Evolutionary conservation across 2,113 vertebrate genomes (phyloP).

Genomic region (Chionodraco myersi): DNA sequence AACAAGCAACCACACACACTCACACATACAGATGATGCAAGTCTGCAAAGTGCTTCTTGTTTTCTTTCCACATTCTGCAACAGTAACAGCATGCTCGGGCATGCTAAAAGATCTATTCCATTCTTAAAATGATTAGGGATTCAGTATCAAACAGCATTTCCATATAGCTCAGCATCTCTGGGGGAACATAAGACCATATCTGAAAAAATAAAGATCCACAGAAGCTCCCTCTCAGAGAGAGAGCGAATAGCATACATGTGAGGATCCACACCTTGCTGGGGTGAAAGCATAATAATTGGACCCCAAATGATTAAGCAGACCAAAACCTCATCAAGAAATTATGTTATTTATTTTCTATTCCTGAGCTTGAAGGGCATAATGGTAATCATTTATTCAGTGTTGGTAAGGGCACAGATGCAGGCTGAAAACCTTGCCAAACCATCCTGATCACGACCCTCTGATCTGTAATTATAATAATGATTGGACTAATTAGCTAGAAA

Average conservation of each 20-base stretch:
- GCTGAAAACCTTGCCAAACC: constrained; percentile 55
- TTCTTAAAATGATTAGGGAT: constrained; percentile 30
- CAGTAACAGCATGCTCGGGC: not conserved
- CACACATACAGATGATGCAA: constrained; percentile 2
- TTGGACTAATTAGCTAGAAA: constrained; percentile 61
- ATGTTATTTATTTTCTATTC: not conserved
- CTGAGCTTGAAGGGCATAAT: constrained; percentile 12
- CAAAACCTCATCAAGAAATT: constrained; percentile 8
- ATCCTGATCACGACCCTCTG: constrained; percentile 47
- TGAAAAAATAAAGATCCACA: not conserved
- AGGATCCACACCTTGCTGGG: not conserved
- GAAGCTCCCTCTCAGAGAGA: not conserved
- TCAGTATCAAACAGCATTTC: constrained; percentile 43
- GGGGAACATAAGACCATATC: constrained; percentile 12
- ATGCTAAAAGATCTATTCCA: constrained; percentile 3
- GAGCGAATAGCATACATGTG: not conserved
- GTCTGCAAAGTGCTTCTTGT: constrained; percentile 23
- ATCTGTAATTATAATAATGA: constrained; percentile 68
- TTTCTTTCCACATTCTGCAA: not conserved
- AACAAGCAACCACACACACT: not conserved
- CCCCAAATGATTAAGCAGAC: constrained; percentile 1
- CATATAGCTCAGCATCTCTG: constrained; percentile 29
- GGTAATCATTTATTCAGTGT: constrained; percentile 10
- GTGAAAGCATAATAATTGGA: not conserved
- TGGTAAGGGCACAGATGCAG: constrained; percentile 5